Base-by-base conservation (phyloP, 2,888 invertebrate species). In the Syrista parreyssii region DNA sequence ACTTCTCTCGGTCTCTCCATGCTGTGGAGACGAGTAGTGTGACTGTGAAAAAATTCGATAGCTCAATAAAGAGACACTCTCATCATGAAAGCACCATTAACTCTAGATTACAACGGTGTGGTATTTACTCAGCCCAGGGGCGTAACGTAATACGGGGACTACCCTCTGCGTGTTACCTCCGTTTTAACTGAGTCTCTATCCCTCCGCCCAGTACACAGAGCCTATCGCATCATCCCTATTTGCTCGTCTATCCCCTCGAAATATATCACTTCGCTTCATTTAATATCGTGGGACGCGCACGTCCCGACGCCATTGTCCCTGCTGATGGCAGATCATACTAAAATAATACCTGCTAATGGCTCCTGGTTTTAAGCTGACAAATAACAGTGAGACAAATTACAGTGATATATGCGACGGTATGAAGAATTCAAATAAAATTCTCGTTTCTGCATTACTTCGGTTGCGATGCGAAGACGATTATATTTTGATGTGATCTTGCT, bases 291-390 rank as follows among this genome's bases (percentile, higher is more conserved):
- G 83, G 86, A 86, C 80, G 79, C 78, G 71, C 79, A 80, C 79
- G 79, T 76, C 78, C 76, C 81, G 79, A 79, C 85, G 81, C 82
- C 84, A 86, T 87, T 88, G 83, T 87, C 84, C 84, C 82, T 80
- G 83, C 79, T 82, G 85, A 87, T 83, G 80, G 82, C 82, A 85
- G 85, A 86, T 88, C 86, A 86, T 84, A 84, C 84, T 86, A 84
- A 84, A 87, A 88, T 87, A 88, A 88, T 87, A 88, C 86, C 86
- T 81, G 85, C 85, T 88, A 88, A 88, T 88, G 86, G 88, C 82
- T 85, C 82, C 84, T 79, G 84, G 82, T 84, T 84, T 83, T 82
- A 84, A 84, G 86, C 82, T 23, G 74, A 40, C 74, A 84, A 76
- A 76, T 75, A 23, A 23, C 23, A 55, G 55, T 55, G 55, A 15